Base-by-base conservation (phyloP, 2,888 invertebrate species). In the Spilosoma lubricipeda region DNA sequence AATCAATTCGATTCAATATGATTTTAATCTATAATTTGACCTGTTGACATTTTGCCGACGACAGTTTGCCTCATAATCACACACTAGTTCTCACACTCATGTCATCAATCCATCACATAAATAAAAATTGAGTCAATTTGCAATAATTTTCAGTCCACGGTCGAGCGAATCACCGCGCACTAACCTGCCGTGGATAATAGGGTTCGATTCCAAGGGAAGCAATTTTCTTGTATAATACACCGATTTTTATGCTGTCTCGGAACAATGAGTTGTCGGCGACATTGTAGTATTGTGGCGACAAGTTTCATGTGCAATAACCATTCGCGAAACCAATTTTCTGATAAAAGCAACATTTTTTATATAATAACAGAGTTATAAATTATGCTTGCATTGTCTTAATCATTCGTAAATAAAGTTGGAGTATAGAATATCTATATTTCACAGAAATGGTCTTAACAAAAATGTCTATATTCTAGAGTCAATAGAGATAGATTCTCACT, bases 141-240 rank as follows among this genome's bases (percentile, higher is more conserved):
- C 88, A 82, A 88, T 88, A 84, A 88, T 88, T 87, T 87, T 83
- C 85, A 84, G 82, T 80, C 78, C 85, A 81, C 84, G 88, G 85
- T 86, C 83, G 86, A 88, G 86, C 80, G 85, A 87, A 86, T 84
- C 82, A 82, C 85, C 89, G 85, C 87, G 87, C 87, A 87, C 83
- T 90, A 88, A 88, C 85, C 86, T 89, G 83, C 89, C 91, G 91
- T 89, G 82, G 78, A 89, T 92, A 93, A 93, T 93, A 84, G 77
- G 89, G 90, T 93, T 93, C 93, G 92, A 92, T 92, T 90, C 92
- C 89, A 85, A 85, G 86, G 90, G 87, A 90, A 88, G 89, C 88
- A 88, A 90, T 90, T 91, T 89, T 87, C 89, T 89, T 86, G 82
- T 85, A 85, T 89, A 88, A 86, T 88, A 82, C 82, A 77, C 82